phyloP scores from a whole-genome alignment of 2,888 invertebrate species.

The Acanthosepion pharaonis region DNA sequence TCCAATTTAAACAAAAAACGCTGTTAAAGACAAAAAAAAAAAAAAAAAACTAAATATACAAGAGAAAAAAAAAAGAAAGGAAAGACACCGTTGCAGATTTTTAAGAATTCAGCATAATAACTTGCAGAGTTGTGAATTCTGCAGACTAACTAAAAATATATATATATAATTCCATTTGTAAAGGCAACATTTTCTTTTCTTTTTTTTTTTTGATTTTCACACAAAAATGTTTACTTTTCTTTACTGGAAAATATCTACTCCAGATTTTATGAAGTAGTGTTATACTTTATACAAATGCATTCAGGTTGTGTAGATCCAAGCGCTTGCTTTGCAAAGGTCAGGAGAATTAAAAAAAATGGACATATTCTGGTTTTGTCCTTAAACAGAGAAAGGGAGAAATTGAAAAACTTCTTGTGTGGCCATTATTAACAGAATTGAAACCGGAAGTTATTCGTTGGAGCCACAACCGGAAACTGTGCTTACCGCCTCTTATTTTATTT shows the following conservation, averaged over 20 bases:
- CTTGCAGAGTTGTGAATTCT: too few species aligned
- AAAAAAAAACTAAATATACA: too few species aligned
- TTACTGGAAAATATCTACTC: not conserved
- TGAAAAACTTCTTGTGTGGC: not conserved
- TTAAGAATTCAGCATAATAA: not conserved
- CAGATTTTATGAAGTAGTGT: not conserved
- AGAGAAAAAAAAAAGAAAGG: not conserved
- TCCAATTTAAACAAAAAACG: too few species aligned
- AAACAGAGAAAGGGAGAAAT: not conserved
- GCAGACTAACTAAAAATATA: too few species aligned
- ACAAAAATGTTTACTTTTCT: not conserved
- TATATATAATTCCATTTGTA: not conserved
- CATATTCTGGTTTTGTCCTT: not conserved
- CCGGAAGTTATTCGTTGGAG: not conserved
- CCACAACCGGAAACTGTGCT: not conserved
- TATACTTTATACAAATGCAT: not conserved
- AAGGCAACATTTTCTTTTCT: not conserved
- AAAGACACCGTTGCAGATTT: not conserved
- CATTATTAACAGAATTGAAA: not conserved
- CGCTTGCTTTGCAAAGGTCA: not conserved
- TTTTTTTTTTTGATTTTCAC: not conserved
- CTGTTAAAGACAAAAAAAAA: too few species aligned
- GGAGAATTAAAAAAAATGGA: not conserved
- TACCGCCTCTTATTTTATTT: not conserved
- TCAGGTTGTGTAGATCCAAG: not conserved